Base-by-base conservation (phyloP, 2,797 vertebrate genomes). In the Limnodromus scolopaceus region DNA sequence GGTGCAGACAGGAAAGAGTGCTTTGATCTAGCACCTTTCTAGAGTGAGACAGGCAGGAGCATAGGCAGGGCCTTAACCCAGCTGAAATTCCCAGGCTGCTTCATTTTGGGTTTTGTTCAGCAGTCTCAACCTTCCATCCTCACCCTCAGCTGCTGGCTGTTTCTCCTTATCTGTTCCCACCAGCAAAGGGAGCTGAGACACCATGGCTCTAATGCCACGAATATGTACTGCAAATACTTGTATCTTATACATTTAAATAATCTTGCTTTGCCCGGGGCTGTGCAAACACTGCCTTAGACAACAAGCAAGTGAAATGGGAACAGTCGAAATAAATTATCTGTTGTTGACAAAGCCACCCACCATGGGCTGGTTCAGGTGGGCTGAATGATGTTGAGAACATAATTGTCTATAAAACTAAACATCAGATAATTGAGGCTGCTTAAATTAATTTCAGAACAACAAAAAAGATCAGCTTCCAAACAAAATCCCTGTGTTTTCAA, bases 331-430 rank as follows among this genome's bases (percentile, higher is more conserved):
- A 94, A 97, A 91, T 96, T 89, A 86, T 41, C 88, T 57, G 63
- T 46, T 95, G 90, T 95, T 96, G 95, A 89, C 96, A 97, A 93
- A 96, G 77, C 92, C 90, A 91, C 93, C 94, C 92, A 95, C 95
- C 45, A 45, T 54, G 71, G 88, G 75, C 86, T 96, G 68, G 68
- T 84, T 94, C 88, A 84, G 94, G 84, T 95, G 89, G 84, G 84
- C 63, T 81, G 78, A 75, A 78, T 6, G 76, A 79, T 90, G 79
- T 85, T 77, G 90, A 85, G 70, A 87, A 66, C 51, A 78, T 87
- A 65, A 79, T 78, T 66, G 41, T 86, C 58, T 71, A 53, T 83
- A 79, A 86, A 93, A 78, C 25, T 68, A 39, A 84, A 60, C 34
- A 85, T 75, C 53, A 92, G 83, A 68, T 79, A 87, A 66, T 13